These are phyloP conservation scores for Microplitis deprimator DNA, from an alignment of 2,888 invertebrate genomes.

Conservation along the genomic window DNA sequence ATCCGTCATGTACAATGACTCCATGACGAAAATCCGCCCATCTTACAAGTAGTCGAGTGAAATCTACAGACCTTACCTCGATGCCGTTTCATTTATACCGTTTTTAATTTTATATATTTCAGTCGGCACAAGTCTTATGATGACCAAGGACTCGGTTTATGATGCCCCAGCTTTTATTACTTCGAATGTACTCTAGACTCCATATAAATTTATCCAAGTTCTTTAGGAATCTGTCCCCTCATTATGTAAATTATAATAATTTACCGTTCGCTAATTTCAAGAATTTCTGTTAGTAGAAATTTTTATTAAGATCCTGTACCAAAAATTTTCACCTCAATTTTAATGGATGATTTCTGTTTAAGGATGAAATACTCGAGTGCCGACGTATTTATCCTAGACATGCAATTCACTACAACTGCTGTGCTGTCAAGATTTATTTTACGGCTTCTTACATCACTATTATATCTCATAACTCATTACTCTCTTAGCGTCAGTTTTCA, in stretches of 20 bases:
- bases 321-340: neutral
- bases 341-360: neutral
- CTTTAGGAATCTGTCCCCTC: no score
- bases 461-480: slow-evolving; percentile 58
- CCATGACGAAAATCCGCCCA: slow-evolving; percentile 58
- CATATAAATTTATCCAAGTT: no score
- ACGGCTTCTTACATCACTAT: slow-evolving; percentile 59
- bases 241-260: no score
- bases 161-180: no score
- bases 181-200: no score
- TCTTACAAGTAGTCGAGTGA: slow-evolving; percentile 46
- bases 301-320: no score
- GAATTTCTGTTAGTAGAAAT: no score
- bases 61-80: slow-evolving; percentile 2
- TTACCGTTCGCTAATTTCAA: no score
- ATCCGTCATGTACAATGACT: slow-evolving; percentile 66
- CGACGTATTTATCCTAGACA: neutral
- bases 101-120: no score
- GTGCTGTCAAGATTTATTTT: slow-evolving; percentile 56
- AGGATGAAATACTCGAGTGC: neutral
- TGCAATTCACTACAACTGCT: slow-evolving; percentile 8
- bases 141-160: slow-evolving; percentile 42
- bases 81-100: no score
- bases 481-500: slow-evolving; percentile 57
- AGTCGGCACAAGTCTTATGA: slow-evolving; percentile 21